phyloP scores from a whole-genome alignment of 1,140 invertebrate species.

The Rhagoletis pomonella region DNA sequence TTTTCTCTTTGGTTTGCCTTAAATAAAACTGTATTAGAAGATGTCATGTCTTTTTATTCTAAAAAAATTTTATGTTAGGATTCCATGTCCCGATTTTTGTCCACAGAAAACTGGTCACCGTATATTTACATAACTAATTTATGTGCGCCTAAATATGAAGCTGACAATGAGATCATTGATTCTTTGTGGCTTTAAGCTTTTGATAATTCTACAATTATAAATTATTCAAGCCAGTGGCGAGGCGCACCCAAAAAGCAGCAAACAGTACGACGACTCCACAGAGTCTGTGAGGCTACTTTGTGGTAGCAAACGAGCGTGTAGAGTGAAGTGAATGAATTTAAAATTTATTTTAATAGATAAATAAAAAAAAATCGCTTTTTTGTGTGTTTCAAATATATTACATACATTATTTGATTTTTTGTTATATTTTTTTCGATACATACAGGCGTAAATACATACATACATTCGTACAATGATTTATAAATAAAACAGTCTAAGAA shows the following conservation, averaged over 20 bases:
- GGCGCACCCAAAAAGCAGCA: constrained; percentile 31
- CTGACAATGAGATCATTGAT: constrained; percentile 43
- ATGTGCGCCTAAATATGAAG: neutral
- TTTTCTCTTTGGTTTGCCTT: no score
- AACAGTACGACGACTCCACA: neutral
- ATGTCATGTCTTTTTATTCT: no score
- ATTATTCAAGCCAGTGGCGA: constrained; percentile 30
- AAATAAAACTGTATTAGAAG: no score
- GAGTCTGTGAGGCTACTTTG: neutral
- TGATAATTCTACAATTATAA: neutral
- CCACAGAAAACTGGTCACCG: no score
- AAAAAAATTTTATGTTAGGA: no score
- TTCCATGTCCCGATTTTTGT: no score
- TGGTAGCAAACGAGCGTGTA: neutral
- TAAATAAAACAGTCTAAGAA: constrained; percentile 36
- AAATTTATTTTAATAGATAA: no score
- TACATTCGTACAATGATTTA: neutral
- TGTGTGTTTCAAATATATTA: constrained; percentile 1
- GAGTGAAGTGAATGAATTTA: neutral
- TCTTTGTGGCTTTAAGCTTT: no score
- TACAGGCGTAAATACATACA: constrained; percentile 12
- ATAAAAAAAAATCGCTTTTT: constrained; percentile 1
- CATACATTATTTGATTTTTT: neutral
- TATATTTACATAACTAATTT: neutral
- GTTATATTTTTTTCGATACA: neutral